phyloP scores from a whole-genome alignment of 1,140 invertebrate genomes.

The Eupristina koningsbergeri region DNA sequence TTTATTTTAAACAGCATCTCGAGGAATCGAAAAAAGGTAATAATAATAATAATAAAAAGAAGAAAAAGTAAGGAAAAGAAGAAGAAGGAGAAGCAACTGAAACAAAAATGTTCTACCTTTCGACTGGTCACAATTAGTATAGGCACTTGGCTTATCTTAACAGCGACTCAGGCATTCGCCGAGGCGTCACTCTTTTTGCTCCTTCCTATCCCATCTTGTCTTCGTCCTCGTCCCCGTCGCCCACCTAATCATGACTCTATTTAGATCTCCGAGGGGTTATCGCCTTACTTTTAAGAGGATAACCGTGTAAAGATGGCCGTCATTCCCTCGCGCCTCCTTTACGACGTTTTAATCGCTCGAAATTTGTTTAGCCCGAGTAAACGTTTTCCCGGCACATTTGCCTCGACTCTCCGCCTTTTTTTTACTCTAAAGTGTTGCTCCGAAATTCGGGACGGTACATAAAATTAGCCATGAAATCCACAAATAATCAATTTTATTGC shows the following conservation, averaged over 20 bases:
- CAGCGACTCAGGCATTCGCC: conserved; percentile 38
- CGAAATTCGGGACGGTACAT: conserved; percentile 19
- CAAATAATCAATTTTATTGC: conserved; percentile 24
- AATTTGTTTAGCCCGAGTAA: conserved; percentile 48
- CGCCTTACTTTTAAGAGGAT: conserved; percentile 50
- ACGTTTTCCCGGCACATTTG: conserved; percentile 41
- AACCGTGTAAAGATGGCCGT: conserved; percentile 44
- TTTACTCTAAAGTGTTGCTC: neutral
- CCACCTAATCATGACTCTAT: conserved; percentile 54
- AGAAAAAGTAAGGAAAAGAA: too few species aligned
- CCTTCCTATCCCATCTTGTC: conserved; percentile 12
- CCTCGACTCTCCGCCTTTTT: neutral
- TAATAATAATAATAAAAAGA: too few species aligned
- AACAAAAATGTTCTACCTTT: conserved; percentile 47
- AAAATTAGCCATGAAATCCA: conserved; percentile 14
- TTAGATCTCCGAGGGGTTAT: conserved; percentile 50
- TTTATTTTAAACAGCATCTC: conserved; percentile 7
- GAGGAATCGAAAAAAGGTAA: neutral
- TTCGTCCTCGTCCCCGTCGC: conserved; percentile 29
- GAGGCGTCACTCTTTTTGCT: conserved; percentile 14
- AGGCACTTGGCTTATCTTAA: conserved; percentile 54
- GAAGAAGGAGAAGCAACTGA: neutral
- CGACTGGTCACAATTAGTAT: conserved; percentile 54
- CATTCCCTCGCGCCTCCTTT: conserved; percentile 36
- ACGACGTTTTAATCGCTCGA: conserved; percentile 51